Evolutionary conservation across 2,888 invertebrate genomes (phyloP), one percentile per base, ranked within the genome.

Genomic region (Muscina levida): DNA sequence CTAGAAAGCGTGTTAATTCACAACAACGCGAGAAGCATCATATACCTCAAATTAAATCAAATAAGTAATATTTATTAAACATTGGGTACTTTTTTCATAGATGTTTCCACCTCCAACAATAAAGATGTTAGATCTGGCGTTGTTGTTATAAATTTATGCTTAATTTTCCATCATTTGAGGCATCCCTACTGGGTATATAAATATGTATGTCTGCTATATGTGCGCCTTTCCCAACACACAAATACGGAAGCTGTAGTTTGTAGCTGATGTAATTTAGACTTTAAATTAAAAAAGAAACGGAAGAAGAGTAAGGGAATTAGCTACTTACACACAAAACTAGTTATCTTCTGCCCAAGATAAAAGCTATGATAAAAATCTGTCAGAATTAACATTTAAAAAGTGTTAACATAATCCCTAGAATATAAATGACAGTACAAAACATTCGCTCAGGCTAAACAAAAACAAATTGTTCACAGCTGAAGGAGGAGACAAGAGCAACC

Each of bases 391-490:
- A 81, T 77, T 74, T 71, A 68, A 53, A 70, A 77, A 81, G 81
- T 81, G 81, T 77, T 75, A 77, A 81, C 81, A 81, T 75, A 81
- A 77, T 81, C 81, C 81, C 68, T 44, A 51, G 72, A 77, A 81
- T 72, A 77, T 65, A 81, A 71, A 62, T 65, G 76, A 62, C 71
- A 79, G 11, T 53, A 39, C 15, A 31, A 46, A 11, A 62, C 26
- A 39, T n/a, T 24, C 24, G 71, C 1, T 22, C 4, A 65, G 11
- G 46, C n/a, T 17, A 10, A 31, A 31, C 31, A 31, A 31, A 31
- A 31, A 8, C 31, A 31, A 31, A 31, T 31, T 31, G 31, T 31
- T 3, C 8, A 22, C 24, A 78, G 22, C 11, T 65, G 37, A 51
- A 8, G 31, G 31, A 24, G 56, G 6, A 56, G n/a, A 1, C n/a